A percentile compares a stretch with the other conserved stretches of the same genome.
Evolutionary conservation across 2,797 vertebrate species (phyloP).

Genomic region (Typhlichthys eigenmanni): DNA sequence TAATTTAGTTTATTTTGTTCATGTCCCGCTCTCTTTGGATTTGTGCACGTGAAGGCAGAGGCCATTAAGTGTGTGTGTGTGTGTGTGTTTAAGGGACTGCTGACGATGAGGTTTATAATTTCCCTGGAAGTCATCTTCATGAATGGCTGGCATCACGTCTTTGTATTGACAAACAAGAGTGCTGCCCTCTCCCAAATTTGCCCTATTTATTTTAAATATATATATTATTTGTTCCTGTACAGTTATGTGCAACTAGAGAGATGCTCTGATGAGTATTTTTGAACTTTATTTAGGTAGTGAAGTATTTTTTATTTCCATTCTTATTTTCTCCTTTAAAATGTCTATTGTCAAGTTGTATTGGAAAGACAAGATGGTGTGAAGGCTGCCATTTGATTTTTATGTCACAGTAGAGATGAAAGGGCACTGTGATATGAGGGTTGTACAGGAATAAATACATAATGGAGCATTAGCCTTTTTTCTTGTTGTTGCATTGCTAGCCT

Average conservation of each 20-base stretch:
- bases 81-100: constrained; percentile 48
- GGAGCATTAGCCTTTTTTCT: constrained; percentile 58
- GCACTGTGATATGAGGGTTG: constrained; percentile 47
- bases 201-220: constrained; percentile 83
- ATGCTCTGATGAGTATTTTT: constrained; percentile 72
- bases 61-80: constrained; percentile 28
- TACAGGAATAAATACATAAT: constrained; percentile 19
- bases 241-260: constrained; percentile 78
- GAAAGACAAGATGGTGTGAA: constrained; percentile 51
- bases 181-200: constrained; percentile 63
- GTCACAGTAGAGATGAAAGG: constrained; percentile 59
- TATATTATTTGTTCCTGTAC: constrained; percentile 82
- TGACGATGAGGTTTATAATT: constrained; percentile 48
- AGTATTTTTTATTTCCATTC: constrained; percentile 49
- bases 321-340: constrained; percentile 59
- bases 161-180: constrained; percentile 45
- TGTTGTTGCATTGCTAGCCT: constrained; percentile 69
- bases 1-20: constrained; percentile 50
- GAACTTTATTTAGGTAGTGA: constrained; percentile 74
- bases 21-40: constrained; percentile 39
- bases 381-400: constrained; percentile 45
- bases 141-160: constrained; percentile 39
- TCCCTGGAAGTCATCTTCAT: constrained; percentile 36
- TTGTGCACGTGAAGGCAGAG: constrained; percentile 64
- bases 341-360: constrained; percentile 67